phyloP scores from a whole-genome alignment of 2,888 invertebrate species.

The Drosophila vallismaia region DNA sequence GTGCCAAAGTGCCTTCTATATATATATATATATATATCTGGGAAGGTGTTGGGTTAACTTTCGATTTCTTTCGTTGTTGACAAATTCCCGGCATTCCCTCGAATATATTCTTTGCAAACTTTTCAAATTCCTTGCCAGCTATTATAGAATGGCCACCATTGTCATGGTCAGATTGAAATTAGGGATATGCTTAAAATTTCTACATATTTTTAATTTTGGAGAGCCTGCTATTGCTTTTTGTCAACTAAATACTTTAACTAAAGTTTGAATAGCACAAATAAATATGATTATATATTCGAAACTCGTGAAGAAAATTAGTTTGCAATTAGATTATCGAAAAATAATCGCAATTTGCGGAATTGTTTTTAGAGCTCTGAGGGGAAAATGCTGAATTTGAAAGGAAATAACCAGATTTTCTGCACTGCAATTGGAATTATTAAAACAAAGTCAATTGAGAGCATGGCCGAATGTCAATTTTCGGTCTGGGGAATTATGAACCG shows the following conservation, averaged over 20 bases:
- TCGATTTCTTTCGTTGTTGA: constrained; percentile 61
- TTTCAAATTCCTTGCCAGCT: constrained; percentile 3
- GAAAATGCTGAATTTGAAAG: not conserved
- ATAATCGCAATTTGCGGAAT: not conserved
- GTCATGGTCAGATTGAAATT: constrained; percentile 37
- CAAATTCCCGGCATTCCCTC: constrained; percentile 67
- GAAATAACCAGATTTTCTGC: constrained; percentile 9
- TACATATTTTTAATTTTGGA: too few species aligned
- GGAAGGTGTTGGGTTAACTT: constrained; percentile 40
- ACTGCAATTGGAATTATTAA: not conserved
- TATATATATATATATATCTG: constrained; percentile 11
- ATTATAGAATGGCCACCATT: constrained; percentile 30
- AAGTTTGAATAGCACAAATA: not conserved
- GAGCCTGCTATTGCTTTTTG: too few species aligned
- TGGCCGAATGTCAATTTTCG: constrained; percentile 32
- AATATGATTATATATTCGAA: too few species aligned
- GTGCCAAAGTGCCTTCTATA: constrained; percentile 47
- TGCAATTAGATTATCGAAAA: not conserved
- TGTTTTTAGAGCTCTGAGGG: not conserved
- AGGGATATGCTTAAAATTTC: constrained; percentile 24
- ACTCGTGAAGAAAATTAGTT: not conserved
- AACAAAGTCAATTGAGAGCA: constrained; percentile 33
- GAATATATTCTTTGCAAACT: constrained; percentile 25
- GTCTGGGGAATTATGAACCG: constrained; percentile 42
- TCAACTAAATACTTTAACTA: not conserved